Base-by-base conservation (phyloP, 2,797 vertebrate species). In the Notolepis coatsorum region DNA sequence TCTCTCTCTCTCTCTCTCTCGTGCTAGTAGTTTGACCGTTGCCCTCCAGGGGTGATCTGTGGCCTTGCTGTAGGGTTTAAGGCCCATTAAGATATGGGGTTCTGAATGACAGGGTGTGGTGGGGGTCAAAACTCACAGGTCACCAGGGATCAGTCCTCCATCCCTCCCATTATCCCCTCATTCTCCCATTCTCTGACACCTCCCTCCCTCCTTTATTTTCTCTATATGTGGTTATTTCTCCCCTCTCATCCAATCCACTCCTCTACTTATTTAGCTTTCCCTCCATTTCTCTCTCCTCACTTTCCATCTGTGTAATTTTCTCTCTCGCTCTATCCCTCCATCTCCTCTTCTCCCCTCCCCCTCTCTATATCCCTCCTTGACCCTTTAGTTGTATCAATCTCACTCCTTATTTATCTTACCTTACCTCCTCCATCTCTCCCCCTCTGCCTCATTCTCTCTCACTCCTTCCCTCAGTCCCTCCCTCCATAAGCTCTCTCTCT, bases 41-140 rank as follows among this genome's bases (percentile, higher is more conserved):
- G 73, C 9, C 63, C 59, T 60, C 47, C 33, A 13, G 31, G 60
- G 43, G 47, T 78, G 68, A 82, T 62, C 85, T 81, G 38, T 82
- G 56, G 75, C 77, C 75, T 70, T 63, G 45, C 27, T 38, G 74
- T 42, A 49, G 61, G 71, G 65, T 71, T 73, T 38, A 68, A 75
- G 69, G 51, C 46, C 21, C 41, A 65, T 88, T 78, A 65, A 71
- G 61, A 80, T 46, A n/a, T 17, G 31, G 46, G 53, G 17, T 27
- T 68, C 28, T 80, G 71, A 85, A 82, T 86, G 75, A 80, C 63
- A 62, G 73, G 71, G 76, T 65, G 65, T 61, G 68, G 52, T 52
- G 8, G 46, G 61, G 75, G 84, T 82, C 77, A 84, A 62, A 69
- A 49, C 72, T 79, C 77, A 65, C 43, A 71, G 76, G 71, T 85